Percentiles rank a stretch among this genome's conserved stretches.
Conservation (phyloP, 2,113 vertebrate genomes). For the Austrofundulus limnaeus region DNA sequence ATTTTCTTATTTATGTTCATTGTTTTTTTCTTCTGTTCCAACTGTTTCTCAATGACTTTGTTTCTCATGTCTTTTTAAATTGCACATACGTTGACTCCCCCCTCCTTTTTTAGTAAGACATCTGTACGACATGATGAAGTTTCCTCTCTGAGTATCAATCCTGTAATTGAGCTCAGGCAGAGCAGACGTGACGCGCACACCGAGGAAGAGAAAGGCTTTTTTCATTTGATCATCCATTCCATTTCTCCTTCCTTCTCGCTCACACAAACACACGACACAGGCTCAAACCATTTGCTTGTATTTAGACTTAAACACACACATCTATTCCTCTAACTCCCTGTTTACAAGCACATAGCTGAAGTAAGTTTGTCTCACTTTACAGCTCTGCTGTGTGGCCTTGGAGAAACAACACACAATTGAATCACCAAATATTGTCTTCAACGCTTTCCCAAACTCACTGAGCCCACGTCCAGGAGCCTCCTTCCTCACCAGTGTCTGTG, state of each 20-base stretch:
- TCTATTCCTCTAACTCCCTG: slow-evolving; percentile 23
- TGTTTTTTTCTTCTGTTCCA: too few relatives aligned
- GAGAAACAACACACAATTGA: slow-evolving; percentile 23
- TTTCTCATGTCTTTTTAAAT: slow-evolving; percentile 73
- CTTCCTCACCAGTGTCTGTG: slow-evolving; percentile 44
- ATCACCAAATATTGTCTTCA: slow-evolving; percentile 37
- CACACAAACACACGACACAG: slow-evolving; percentile 5
- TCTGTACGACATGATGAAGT: slow-evolving; percentile 83
- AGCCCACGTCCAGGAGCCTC: slow-evolving; percentile 44
- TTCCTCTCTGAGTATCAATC: slow-evolving; percentile 81
- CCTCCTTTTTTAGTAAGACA: slow-evolving; percentile 76
- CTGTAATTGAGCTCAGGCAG: slow-evolving; percentile 81
- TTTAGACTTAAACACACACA: slow-evolving; percentile 8
- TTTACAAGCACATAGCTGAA: slow-evolving; percentile 54
- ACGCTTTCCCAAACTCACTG: slow-evolving; percentile 15
- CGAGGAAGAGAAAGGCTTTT: slow-evolving; percentile 37
- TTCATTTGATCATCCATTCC: not conserved
- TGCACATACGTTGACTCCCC: slow-evolving; percentile 65
- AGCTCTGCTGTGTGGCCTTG: not conserved
- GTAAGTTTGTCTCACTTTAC: slow-evolving; percentile 40
- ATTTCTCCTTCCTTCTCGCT: slow-evolving; percentile 7
- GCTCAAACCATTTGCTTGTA: not conserved
- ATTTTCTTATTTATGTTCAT: too few relatives aligned
- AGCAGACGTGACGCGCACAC: slow-evolving; percentile 75
- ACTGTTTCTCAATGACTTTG: slow-evolving; percentile 61